Conservation (phyloP, 2,113 vertebrate species). For the Apaloderma vittatum region DNA sequence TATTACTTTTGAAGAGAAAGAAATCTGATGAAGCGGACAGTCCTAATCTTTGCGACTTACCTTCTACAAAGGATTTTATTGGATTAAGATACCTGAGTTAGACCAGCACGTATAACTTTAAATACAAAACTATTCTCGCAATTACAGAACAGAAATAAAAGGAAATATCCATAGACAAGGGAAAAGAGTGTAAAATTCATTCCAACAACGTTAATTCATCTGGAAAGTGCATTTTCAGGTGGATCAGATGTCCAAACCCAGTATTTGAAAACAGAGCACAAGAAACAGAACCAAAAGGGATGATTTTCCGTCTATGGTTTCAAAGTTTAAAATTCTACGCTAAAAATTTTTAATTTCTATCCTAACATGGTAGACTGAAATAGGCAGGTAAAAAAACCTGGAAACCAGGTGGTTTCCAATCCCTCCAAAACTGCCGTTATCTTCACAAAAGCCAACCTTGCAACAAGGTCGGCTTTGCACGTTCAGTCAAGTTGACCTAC, state of each 20-base stretch:
- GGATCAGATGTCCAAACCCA: neutral
- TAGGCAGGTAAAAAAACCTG: no score
- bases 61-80: neutral
- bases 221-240: neutral
- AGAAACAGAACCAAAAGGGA: neutral
- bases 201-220: neutral
- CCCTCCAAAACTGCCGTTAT: neutral
- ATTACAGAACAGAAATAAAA: neutral
- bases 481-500: neutral
- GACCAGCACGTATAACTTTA: neutral
- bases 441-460: neutral
- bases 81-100: neutral
- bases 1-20: neutral
- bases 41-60: neutral
- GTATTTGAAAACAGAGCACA: neutral
- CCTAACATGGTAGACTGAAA: neutral
- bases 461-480: neutral
- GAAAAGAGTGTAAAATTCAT: neutral
- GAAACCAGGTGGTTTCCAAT: neutral
- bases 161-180: neutral
- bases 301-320: slow-evolving; percentile 16
- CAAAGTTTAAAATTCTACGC: neutral
- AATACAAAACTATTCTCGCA: neutral
- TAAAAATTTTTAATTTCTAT: neutral
- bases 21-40: neutral